These are phyloP conservation scores for Falco novaeseelandiae DNA, from an alignment of 2,797 vertebrate genomes.

Conservation along the genomic window DNA sequence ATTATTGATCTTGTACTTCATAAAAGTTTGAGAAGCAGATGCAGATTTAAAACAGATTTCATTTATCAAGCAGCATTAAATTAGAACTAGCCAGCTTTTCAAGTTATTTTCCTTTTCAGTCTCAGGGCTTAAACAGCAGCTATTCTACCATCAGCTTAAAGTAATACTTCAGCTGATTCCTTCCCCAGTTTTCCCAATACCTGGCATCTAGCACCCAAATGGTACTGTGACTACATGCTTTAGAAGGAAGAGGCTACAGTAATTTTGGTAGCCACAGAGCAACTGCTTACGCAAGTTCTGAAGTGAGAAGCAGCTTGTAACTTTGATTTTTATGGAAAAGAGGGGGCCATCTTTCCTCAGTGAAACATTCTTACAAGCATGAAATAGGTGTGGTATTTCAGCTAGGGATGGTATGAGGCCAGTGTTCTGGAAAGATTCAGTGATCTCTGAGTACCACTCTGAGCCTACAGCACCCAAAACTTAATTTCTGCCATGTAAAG, in stretches of 20 bases:
- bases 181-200: background rate
- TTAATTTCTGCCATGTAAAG: background rate
- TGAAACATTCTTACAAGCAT: background rate
- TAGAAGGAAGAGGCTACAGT: background rate
- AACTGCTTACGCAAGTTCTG: accelerated
- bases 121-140: background rate
- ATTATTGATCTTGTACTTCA: background rate
- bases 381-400: background rate
- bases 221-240: background rate
- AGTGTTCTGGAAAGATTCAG: background rate
- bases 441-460: background rate
- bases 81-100: background rate
- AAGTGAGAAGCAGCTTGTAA: background rate
- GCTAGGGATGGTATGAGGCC: background rate
- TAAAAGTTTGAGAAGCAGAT: background rate
- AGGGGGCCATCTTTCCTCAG: background rate
- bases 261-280: background rate
- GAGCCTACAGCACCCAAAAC: background rate
- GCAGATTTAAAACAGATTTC: background rate
- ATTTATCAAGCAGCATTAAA: background rate
- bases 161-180: background rate
- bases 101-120: background rate
- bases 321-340: background rate
- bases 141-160: background rate
- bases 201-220: background rate